Evolutionary conservation across 2,888 invertebrate genomes (phyloP).

Genomic region (Pelosia muscerda): DNA sequence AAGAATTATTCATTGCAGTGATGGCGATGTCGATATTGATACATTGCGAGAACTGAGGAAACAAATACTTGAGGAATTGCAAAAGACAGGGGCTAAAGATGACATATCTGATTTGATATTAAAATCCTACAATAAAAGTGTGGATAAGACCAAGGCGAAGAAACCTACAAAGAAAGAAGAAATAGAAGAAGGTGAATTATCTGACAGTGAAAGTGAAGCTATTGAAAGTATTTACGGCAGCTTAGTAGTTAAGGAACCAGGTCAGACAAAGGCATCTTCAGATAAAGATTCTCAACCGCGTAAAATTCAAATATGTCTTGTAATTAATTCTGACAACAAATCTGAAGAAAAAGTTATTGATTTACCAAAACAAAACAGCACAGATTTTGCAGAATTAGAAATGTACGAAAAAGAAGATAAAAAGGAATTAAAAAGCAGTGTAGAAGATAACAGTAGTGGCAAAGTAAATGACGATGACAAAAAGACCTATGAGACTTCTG

Average conservation of each 20-base stretch:
- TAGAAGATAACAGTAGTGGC: background rate
- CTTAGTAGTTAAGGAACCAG: conserved; percentile 60
- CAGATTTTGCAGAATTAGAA: conserved; percentile 67
- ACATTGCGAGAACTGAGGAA: conserved; percentile 80
- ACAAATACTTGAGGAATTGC: conserved; percentile 81
- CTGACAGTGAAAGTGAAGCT: conserved; percentile 81
- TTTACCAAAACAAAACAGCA: conserved; percentile 30
- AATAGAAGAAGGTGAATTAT: conserved; percentile 81
- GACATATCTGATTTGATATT: conserved; percentile 81
- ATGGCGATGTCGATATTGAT: conserved; percentile 80
- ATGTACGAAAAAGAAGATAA: conserved; percentile 52
- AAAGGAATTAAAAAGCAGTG: background rate
- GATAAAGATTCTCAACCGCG: conserved; percentile 59
- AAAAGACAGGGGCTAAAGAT: conserved; percentile 76
- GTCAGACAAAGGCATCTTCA: conserved; percentile 37
- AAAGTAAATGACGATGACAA: background rate
- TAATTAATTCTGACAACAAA: conserved; percentile 57
- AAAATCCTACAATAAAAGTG: conserved; percentile 71
- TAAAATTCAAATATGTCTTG: conserved; percentile 53
- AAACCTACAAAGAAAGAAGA: conserved; percentile 58
- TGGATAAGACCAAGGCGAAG: conserved; percentile 61
- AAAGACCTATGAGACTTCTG: background rate
- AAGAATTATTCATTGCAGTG: conserved; percentile 78
- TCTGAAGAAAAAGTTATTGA: conserved; percentile 21
- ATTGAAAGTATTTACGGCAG: conserved; percentile 80